These are phyloP conservation scores for Heterocephalus glaber DNA, from an alignment of 2,113 vertebrate genomes.

Conservation along the genomic window DNA sequence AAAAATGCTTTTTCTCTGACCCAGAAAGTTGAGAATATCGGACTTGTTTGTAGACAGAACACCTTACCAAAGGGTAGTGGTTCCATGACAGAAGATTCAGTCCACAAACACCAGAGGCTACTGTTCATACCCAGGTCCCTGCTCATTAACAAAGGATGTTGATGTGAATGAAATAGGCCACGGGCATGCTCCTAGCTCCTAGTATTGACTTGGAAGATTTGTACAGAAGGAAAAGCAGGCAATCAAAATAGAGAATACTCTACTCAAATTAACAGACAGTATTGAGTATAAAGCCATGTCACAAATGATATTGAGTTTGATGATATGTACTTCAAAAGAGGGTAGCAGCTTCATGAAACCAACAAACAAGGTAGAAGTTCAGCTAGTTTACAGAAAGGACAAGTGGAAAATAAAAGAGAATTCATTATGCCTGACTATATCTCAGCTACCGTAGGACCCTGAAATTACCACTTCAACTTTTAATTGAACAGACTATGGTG, in stretches of 20 bases:
- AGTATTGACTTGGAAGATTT: neutral
- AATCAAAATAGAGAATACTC: neutral
- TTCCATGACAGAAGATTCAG: neutral
- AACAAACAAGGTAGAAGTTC: neutral
- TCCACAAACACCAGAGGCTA: neutral
- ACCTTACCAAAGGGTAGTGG: neutral
- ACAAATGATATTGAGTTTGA: neutral
- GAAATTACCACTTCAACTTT: neutral
- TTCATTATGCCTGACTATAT: neutral
- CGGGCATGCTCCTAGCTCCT: too few relatives aligned
- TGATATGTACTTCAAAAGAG: neutral
- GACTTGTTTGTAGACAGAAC: neutral
- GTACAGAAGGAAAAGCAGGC: neutral
- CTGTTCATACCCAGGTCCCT: neutral
- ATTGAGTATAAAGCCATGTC: neutral
- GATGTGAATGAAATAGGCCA: neutral
- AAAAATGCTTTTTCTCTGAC: neutral
- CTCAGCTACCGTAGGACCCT: neutral
- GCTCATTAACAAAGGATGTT: neutral
- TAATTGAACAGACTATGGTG: neutral
- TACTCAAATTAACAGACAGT: neutral
- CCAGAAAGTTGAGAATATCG: neutral
- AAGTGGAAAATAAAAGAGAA: neutral
- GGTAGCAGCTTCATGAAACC: neutral
- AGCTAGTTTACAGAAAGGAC: neutral